Base-by-base conservation (phyloP, 1,140 invertebrate genomes). In the Patella vulgata region DNA sequence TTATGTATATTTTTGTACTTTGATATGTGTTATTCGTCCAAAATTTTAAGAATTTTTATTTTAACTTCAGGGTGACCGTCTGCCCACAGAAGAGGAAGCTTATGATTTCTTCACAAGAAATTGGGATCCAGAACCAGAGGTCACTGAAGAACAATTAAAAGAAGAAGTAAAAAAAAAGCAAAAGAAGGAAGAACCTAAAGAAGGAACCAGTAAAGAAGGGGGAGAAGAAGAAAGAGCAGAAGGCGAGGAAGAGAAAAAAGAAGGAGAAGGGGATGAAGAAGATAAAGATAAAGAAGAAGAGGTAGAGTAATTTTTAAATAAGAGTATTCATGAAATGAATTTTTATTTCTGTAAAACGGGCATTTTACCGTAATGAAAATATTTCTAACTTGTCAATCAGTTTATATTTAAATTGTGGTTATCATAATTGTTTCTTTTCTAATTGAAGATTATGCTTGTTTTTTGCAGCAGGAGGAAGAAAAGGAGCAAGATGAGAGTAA, bases 61-160 rank as follows among this genome's bases (percentile, higher is more conserved):
- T n/a, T n/a, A 30, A 17, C 40, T 61, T 17, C 48, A 73, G 75
- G 63, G 67, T 44, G 47, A 73, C 17, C 72, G 69, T 40, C 70
- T 80, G 68, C 79, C 78, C 27, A 74, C 74, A 54, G 31, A 65
- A n/a, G 79, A 83, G 44, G 76, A 80, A 43, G 66, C 78, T 28
- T 77, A 60, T 68, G 80, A 82, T 63, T 83, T 83, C 63, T 83
- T 83, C 57, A 75, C 78, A 9, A 67, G 76, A 21, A 68, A 68
- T 19, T 82, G 73, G 73, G 77, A 80, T 36, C 73, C 74, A 43
- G 77, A 77, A 40, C 57, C 62, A 46, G 73, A 75, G 47, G 74
- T 74, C 47, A 67, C 59, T 40, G 44, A 59, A 21, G 46, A 54
- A 11, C 61, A 74, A 54, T 60, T 73, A 25, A 61, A 70, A 27